A percentile compares a stretch with the other conserved stretches of the same genome.
These are phyloP conservation scores for Passer montanus DNA, from an alignment of 2,113 vertebrate species.

Conservation along the genomic window DNA sequence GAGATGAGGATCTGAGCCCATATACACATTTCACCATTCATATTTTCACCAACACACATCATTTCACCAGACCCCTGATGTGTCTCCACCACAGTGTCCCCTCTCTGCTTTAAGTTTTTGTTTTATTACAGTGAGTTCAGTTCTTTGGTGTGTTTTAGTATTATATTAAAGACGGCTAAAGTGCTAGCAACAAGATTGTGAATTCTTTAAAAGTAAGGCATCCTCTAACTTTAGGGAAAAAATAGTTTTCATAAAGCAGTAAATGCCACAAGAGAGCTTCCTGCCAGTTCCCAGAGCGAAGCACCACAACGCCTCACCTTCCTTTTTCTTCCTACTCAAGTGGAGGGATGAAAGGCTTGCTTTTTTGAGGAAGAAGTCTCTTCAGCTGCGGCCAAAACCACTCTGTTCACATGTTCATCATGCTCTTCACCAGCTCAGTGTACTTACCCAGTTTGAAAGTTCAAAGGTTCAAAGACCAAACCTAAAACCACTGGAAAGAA, in stretches of 20 bases:
- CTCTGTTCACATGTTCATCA: slow-evolving; percentile 19
- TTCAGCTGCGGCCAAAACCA: background rate
- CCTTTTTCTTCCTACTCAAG: background rate
- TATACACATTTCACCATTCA: background rate
- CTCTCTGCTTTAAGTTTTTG: background rate
- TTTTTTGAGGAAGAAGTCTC: slow-evolving; percentile 25
- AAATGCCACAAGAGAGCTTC: background rate
- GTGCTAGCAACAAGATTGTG: background rate
- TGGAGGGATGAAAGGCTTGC: background rate
- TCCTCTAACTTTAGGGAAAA: background rate
- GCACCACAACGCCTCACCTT: rapidly evolving
- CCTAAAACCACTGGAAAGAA: background rate
- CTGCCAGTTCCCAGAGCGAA: background rate
- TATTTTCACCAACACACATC: background rate
- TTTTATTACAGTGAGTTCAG: background rate
- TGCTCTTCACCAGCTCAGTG: background rate
- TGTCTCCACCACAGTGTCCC: background rate
- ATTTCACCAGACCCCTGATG: background rate
- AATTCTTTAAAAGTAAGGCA: background rate
- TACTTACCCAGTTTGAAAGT: background rate
- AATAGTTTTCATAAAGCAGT: background rate
- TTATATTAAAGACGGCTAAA: background rate
- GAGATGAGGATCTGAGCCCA: background rate
- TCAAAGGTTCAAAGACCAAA: slow-evolving; percentile 16
- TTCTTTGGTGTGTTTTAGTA: background rate